Evolutionary conservation across 2,113 vertebrate species (phyloP).

Genomic region (Saccopteryx leptura): DNA sequence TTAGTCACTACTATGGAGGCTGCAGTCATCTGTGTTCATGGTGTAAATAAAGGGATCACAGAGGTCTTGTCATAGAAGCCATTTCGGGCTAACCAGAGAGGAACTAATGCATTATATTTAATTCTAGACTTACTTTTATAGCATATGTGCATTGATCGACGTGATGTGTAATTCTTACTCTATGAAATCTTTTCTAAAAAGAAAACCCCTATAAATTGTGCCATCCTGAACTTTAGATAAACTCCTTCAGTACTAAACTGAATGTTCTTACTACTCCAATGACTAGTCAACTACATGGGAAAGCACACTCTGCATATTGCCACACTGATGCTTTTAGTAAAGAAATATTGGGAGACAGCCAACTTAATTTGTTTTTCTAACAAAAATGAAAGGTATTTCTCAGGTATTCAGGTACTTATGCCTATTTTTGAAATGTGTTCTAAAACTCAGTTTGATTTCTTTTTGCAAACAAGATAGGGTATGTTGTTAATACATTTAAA

Average conservation of each 20-base stretch:
- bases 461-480: neutral
- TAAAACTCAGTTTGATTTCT: neutral
- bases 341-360: neutral
- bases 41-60: neutral
- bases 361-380: neutral
- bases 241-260: neutral
- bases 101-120: neutral
- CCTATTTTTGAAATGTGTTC: constrained; percentile 7
- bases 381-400: neutral
- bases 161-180: neutral
- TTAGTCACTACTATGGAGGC: neutral
- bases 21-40: neutral
- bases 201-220: neutral
- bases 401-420: neutral
- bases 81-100: neutral
- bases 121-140: neutral
- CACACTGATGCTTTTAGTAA: neutral
- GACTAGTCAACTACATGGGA: neutral
- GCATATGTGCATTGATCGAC: too few species aligned
- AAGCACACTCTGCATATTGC: neutral
- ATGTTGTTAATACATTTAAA: neutral
- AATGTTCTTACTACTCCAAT: neutral
- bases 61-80: neutral
- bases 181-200: neutral
- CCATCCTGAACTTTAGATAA: neutral